These are phyloP conservation scores for Megamerina dolium DNA, from an alignment of 2,888 invertebrate genomes.

Conservation along the genomic window DNA sequence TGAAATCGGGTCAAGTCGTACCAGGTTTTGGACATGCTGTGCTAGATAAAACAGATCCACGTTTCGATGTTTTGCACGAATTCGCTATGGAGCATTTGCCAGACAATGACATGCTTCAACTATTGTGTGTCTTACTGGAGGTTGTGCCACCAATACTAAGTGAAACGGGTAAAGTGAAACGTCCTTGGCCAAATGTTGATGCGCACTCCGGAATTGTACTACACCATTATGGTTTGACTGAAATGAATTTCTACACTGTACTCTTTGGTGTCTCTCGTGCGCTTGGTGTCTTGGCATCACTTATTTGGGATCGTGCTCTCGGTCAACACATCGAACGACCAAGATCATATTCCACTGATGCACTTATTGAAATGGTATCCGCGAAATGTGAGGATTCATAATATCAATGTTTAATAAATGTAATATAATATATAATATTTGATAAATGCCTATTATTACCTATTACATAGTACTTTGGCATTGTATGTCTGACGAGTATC, in stretches of 20 bases:
- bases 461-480: too few relatives aligned
- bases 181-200: constrained; percentile 87
- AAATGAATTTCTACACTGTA: constrained; percentile 82
- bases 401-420: too few relatives aligned
- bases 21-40: constrained; percentile 85
- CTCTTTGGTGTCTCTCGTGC: constrained; percentile 79
- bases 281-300: constrained; percentile 67
- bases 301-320: constrained; percentile 71
- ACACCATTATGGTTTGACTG: constrained; percentile 71
- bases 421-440: too few relatives aligned
- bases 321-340: constrained; percentile 73
- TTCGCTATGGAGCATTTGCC: constrained; percentile 75
- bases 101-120: constrained; percentile 65
- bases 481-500: too few relatives aligned
- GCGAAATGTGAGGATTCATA: too few relatives aligned
- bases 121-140: constrained; percentile 70
- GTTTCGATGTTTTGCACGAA: constrained; percentile 69
- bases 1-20: constrained; percentile 50
- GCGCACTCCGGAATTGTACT: constrained; percentile 78
- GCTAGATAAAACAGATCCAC: constrained; percentile 70
- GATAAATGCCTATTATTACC: too few relatives aligned
- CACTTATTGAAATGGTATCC: constrained; percentile 39
- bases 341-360: constrained; percentile 63
- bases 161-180: constrained; percentile 74
- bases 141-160: constrained; percentile 69